These are phyloP conservation scores for Pterois miles DNA, from an alignment of 2,797 vertebrate genomes.

Conservation along the genomic window DNA sequence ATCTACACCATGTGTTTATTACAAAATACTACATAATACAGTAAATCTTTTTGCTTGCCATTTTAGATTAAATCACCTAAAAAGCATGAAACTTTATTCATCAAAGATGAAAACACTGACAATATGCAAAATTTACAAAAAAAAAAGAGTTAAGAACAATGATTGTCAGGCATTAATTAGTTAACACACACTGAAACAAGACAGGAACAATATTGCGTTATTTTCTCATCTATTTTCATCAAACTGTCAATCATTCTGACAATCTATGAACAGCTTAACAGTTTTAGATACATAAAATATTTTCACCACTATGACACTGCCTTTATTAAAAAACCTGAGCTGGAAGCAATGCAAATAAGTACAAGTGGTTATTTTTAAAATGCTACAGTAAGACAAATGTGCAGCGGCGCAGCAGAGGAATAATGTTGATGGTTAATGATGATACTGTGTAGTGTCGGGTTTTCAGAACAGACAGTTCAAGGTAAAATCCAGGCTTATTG, in stretches of 20 bases:
- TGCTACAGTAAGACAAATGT: not conserved
- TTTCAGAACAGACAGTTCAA: not conserved
- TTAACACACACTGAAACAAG: not conserved
- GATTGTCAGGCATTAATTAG: conserved; percentile 61
- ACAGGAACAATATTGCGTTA: not conserved
- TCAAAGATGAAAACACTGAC: conserved; percentile 25
- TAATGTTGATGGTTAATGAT: conserved; percentile 14
- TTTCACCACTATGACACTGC: not conserved
- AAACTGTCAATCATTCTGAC: not conserved
- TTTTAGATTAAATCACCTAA: not conserved
- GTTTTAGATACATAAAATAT: conserved; percentile 4
- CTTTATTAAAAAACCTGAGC: conserved; percentile 59
- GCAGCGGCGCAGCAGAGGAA: conserved; percentile 10
- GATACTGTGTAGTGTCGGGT: conserved; percentile 4
- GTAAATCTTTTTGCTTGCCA: not conserved
- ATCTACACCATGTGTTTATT: not conserved
- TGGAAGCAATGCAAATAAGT: conserved; percentile 29
- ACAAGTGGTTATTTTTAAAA: conserved; percentile 26
- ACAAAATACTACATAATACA: not conserved
- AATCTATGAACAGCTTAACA: conserved; percentile 13
- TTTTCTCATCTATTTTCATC: conserved; percentile 1
- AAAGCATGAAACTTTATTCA: conserved; percentile 48
- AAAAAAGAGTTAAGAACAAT: conserved; percentile 2
- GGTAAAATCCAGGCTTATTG: not conserved
- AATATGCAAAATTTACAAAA: conserved; percentile 44